Percentiles rank a stretch among this genome's conserved stretches.
phyloP scores from a whole-genome alignment of 2,797 vertebrate genomes.

The Antennarius maculatus region DNA sequence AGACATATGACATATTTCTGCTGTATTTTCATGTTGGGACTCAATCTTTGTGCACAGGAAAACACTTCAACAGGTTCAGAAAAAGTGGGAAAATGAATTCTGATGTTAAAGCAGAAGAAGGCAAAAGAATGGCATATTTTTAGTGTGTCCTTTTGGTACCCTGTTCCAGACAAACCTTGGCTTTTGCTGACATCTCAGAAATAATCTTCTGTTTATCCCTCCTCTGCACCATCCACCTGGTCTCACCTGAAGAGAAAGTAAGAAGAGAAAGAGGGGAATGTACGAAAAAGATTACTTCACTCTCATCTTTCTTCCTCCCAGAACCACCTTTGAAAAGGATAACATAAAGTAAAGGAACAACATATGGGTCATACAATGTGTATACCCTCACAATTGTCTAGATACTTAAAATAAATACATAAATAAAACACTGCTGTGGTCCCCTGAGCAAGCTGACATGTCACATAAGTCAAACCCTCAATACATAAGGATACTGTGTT shows the following conservation, averaged over 20 bases:
- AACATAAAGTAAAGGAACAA: constrained; percentile 74
- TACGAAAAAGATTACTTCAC: constrained; percentile 57
- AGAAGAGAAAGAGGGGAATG: constrained; percentile 54
- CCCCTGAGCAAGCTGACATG: constrained; percentile 52
- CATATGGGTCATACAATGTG: constrained; percentile 71
- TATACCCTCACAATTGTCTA: constrained; percentile 60
- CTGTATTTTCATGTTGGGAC: too few relatives aligned
- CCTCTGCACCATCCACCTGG: constrained; percentile 68
- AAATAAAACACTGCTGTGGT: constrained; percentile 29
- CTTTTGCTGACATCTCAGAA: constrained; percentile 63
- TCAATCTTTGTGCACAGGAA: too few relatives aligned
- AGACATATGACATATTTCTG: too few relatives aligned
- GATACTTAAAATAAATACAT: constrained; percentile 64
- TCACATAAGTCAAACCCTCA: constrained; percentile 79
- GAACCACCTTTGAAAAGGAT: constrained; percentile 52
- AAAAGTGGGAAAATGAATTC: neutral
- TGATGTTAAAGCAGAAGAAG: neutral
- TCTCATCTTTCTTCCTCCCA: constrained; percentile 47
- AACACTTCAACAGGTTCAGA: neutral
- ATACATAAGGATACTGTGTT: constrained; percentile 61
- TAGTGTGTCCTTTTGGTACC: constrained; percentile 1
- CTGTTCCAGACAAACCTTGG: constrained; percentile 65
- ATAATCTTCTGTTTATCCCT: constrained; percentile 59
- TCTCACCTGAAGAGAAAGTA: constrained; percentile 73
- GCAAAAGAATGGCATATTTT: neutral